Evolutionary conservation across 2,113 vertebrate genomes (phyloP), one percentile per base, ranked within the genome.

Genomic region (Myrmecophaga tridactyla): DNA sequence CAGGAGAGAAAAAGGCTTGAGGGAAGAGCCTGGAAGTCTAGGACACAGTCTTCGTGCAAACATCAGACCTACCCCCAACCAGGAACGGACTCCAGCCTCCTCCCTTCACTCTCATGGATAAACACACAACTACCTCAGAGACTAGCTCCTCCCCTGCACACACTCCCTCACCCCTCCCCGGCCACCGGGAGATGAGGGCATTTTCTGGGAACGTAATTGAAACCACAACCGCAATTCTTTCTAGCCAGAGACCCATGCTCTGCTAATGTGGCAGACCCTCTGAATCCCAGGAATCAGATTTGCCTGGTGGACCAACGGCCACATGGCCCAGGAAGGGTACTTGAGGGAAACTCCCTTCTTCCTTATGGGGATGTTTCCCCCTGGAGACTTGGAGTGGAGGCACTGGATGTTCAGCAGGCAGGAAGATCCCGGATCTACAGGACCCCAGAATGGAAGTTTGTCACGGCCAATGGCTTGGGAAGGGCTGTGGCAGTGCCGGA

Each of bases 121-220:
- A 53, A 60, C 56, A 58, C 2, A 17, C 25, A 31, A 51, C 83
- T 53, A 51, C 86, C n/a, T 12, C 34, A 6, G 60, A 62, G 27
- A 81, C 39, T 25, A 94, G 62, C 48, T 29, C 46, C 51, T 58
- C 9, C 12, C 2, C 58, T 77, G 80, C 93, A 73, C 43, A 51
- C 29, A 67, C 67, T 86, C 17, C 31, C 58, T 92, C 25, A 67
- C 60, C 62, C 70, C 53, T 78, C 78, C 80, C 80, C 20, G 51
- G 41, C 62, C 89, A 77, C 82, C 31, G 82, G 73, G 83, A 89
- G 63, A 51, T 48, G 91, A 93, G 60, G 85, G 58, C 56, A 60
- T 92, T 96, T 91, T 92, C 89, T 95, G 87, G 41, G 82, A 93
- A 86, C 36, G 1, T 91, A 95, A 76, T 36, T 96, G 86, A 97